A percentile compares a stretch with the other conserved stretches of the same genome.
These are phyloP conservation scores for Diogma glabrata DNA, from an alignment of 2,888 invertebrate species.

Conservation along the genomic window DNA sequence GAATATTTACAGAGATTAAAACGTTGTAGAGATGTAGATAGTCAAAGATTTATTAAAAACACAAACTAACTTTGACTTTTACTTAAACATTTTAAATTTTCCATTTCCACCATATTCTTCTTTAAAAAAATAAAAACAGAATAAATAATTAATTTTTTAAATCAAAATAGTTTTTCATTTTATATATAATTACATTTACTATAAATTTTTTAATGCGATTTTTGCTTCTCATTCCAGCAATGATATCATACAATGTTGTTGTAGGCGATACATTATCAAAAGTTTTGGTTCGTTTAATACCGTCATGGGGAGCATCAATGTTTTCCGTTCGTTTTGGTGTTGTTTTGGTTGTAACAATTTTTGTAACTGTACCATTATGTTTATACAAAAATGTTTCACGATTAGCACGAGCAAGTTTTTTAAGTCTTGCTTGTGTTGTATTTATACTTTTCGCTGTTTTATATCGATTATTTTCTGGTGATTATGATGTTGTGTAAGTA, in stretches of 20 bases:
- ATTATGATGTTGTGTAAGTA: constrained; percentile 54
- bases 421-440: constrained; percentile 52
- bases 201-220: background rate
- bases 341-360: constrained; percentile 57
- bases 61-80: no score
- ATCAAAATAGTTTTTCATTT: no score
- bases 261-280: constrained; percentile 78
- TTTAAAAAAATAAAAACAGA: no score
- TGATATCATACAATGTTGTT: constrained; percentile 80
- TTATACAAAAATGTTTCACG: constrained; percentile 59
- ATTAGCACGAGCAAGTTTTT: constrained; percentile 34
- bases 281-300: constrained; percentile 58
- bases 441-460: constrained; percentile 59
- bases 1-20: no score
- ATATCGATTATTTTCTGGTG: constrained; percentile 35
- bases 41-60: no score
- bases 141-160: no score
- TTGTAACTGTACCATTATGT: constrained; percentile 66
- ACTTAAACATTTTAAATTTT: no score
- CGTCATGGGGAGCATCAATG: constrained; percentile 36
- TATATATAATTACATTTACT: no score
- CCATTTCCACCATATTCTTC: no score
- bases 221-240: constrained; percentile 45
- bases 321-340: constrained; percentile 39
- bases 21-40: no score